Conservation (phyloP, 2,797 vertebrate genomes). For the Uromys caudimaculatus region DNA sequence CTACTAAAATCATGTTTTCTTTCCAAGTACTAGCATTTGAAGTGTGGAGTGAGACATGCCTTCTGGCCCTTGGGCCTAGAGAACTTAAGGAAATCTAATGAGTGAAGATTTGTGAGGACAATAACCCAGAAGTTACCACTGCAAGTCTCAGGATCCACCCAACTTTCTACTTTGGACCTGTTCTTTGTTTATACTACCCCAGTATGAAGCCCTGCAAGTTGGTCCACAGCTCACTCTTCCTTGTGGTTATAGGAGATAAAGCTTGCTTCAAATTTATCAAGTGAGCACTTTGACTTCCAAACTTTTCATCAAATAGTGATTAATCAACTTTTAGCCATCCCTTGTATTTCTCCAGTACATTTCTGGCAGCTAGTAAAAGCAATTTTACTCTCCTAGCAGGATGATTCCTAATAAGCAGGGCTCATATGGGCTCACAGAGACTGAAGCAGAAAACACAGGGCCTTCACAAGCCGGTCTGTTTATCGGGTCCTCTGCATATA, state of each 20-base stretch:
- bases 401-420: background rate
- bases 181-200: background rate
- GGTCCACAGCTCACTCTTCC: background rate
- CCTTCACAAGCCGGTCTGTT: background rate
- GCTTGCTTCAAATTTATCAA: constrained; percentile 10
- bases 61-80: background rate
- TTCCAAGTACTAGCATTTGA: background rate
- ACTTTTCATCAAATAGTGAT: background rate
- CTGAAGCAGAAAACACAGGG: too few species aligned
- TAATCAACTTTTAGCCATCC: background rate
- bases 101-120: background rate
- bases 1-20: background rate
- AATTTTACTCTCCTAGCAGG: background rate
- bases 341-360: background rate
- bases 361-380: background rate
- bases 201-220: background rate
- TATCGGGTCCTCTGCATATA: background rate
- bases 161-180: background rate
- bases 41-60: background rate
- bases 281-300: background rate
- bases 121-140: background rate
- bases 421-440: background rate
- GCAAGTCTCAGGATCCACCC: background rate
- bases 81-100: background rate
- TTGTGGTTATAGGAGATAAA: constrained; percentile 23